Evolutionary conservation across 2,888 invertebrate genomes (phyloP), one percentile per base, ranked within the genome.

Genomic region (Leptarthrus brevirostris): DNA sequence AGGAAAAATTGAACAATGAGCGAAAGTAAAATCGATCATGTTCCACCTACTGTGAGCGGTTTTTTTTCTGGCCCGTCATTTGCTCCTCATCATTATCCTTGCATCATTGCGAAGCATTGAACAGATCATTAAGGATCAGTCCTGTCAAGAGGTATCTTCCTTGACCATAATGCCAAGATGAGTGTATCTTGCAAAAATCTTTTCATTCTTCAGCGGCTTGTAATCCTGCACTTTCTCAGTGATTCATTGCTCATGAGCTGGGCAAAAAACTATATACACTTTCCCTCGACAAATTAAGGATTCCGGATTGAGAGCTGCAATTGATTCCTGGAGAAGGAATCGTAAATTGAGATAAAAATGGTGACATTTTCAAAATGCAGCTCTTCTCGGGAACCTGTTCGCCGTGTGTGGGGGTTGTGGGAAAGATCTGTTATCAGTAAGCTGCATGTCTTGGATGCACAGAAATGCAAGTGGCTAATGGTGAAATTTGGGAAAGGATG

Each of bases 11-110:
- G 34, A 36, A 58, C 58, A 58, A 58, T 18, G 14, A 20, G 16
- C 64, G 64, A 66, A 66, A 66, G 64, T 66, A 66, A 47, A 47
- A 66, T 66, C 47, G 64, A 66, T 66, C 64, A 66, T 47, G 64
- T 66, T 66, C 64, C 64, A 66, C 64, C 64, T 66, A 66, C 47
- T 66, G 64, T 26, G 47, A 66, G n/a, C 40, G 12, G 3, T 30
- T 40, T 40, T 16, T 12, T 66, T 66, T 66, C 22, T 47, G 64
- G 44, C 16, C 64, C 12, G 64, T 66, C 64, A 66, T 10, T 44
- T 30, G 64, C 26, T n/a, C n/a, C n/a, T n/a, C 64, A 47, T 66
- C 64, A 66, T 66, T 66, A 66, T 66, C 64, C 64, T 66, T 66
- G 64, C 64, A 66, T 66, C 64, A 66, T 22, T 20, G 61, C 16